Evolutionary conservation across 2,888 invertebrate genomes (phyloP), one percentile per base, ranked within the genome.

Genomic region (Synanthedon formicaeformis): DNA sequence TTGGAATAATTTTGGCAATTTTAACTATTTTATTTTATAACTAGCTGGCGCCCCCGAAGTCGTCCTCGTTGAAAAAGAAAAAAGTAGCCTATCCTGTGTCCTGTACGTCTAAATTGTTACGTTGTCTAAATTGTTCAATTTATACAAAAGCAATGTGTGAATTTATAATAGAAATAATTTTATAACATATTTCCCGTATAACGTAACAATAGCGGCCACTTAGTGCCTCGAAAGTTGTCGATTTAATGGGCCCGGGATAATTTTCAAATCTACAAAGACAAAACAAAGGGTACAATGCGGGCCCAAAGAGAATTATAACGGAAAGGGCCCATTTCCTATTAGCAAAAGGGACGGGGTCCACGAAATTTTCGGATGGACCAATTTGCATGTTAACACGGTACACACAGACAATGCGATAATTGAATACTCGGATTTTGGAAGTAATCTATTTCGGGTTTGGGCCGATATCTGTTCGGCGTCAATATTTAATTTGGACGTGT

Each of bases 331-430:
- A 75, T 82, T 81, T 82, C 80, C 81, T 78, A 78, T 81, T 78
- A 77, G 71, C 63, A 53, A 59, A 65, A 63, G 67, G 71, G 69
- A 64, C 62, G 59, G 64, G 65, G 67, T 66, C 71, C 73, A 66
- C 73, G 65, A 71, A 76, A 78, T 73, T 75, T 80, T 75, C 71
- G 71, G 75, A 74, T 70, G 73, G 71, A 62, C 70, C 73, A 78
- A 84, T 84, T 84, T 83, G 71, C 82, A 84, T 84, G 81, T 79
- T 80, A 81, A 82, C 81, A 73, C 68, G 64, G 60, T 60, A 57
- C 57, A 50, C 65, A 13, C 50, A 27, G 65, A 73, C 75, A 74
- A 75, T 71, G 64, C 65, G 65, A 73, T 81, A 79, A 81, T 82
- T 81, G 79, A 82, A 81, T 78, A 67, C 66, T 66, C 67, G 62